Base-by-base conservation (phyloP, 2,797 vertebrate genomes). In the Arrhamphus sclerolepis region DNA sequence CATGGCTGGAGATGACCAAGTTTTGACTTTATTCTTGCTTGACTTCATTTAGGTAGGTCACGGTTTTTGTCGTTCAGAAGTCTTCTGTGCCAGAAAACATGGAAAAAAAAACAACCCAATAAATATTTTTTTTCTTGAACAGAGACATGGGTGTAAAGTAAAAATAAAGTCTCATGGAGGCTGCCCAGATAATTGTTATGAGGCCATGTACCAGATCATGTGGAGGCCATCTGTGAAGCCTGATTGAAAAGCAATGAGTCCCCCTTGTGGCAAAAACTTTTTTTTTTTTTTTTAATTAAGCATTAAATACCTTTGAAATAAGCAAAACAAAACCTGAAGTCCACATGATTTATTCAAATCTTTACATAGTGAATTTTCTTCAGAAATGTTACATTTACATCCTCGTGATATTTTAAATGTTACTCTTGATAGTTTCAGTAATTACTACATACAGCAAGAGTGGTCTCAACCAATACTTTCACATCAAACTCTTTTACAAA, bases 261-360 rank as follows among this genome's bases (percentile, higher is more conserved):
- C 82, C 66, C 60, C 83, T 83, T 47, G 82, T 87, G 87, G 67
- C 31, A 2, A n/a, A 63, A 64, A 2, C 9, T 34, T 34, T 34
- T 8, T 3, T 29, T 29, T 29, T 28, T 28, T 28, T 28, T 4
- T 28, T 34, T 34, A 10, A 34, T 1, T 19, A 13, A 11, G 13
- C 20, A 18, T 3, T 26, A 13, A 29, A 31, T 8, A 7, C 2
- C 10, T 18, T 29, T 31, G 6, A 9, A 46, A 55, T 39, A 61
- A 40, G 0, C 16, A 17, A 7, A 46, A 39, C 40, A 70, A 64
- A 66, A 53, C 62, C 16, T 56, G 6, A 61, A 57, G 71, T 81
- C 28, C 26, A 58, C 38, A 72, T 59, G 54, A 68, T 91, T 88
- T 88, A 88, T 88, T 89, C 62, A 61, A 80, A 75, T 72, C 55